Evolutionary conservation across 2,113 vertebrate genomes (phyloP), one percentile per base, ranked within the genome.

Genomic region (Rhizomys pruinosus): DNA sequence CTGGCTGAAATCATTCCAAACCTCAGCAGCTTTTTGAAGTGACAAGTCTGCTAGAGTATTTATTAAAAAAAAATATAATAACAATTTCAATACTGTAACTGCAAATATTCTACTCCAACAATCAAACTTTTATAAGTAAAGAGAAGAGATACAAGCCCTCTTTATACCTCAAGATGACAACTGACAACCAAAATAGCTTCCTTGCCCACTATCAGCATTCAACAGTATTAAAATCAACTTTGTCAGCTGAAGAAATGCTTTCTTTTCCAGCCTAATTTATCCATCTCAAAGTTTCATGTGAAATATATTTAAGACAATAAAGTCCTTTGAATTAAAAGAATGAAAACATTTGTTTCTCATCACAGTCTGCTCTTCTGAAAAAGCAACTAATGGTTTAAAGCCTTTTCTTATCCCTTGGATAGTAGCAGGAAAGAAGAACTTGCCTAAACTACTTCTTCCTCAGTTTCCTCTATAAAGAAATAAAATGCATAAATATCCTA

Each of bases 101-200:
- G 82, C 81, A 97, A 96, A 93, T 96, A 96, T 80, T 96, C 86
- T 87, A 89, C 66, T 87, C 79, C 44, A 90, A 90, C 47, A 93
- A 95, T 44, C 89, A 93, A 93, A 96, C 61, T 93, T 91, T 90
- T 86, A 82, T 15, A 96, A 95, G 74, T 55, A 97, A 93, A 34
- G 15, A 87, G 34, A 91, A 87, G 44, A 90, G 22, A 78, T 37
- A 76, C 1, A 13, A 78, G 66, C 42, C 78, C 82, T 84, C 29
- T 77, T 47, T 64, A 39, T 61, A 77, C 29, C 7, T 90, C 9
- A 37, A 69, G 72, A 94, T 74, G 63, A 79, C 63, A 94, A 84
- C 0, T n/a, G 64, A 44, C 73, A 94, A 93, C 47, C 84, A 94
- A 78, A 59, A 82, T 57, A 64, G 22, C 73, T 72, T 91, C 42